phyloP scores from a whole-genome alignment of 2,797 vertebrate species.

The Rhynchotus rufescens region DNA sequence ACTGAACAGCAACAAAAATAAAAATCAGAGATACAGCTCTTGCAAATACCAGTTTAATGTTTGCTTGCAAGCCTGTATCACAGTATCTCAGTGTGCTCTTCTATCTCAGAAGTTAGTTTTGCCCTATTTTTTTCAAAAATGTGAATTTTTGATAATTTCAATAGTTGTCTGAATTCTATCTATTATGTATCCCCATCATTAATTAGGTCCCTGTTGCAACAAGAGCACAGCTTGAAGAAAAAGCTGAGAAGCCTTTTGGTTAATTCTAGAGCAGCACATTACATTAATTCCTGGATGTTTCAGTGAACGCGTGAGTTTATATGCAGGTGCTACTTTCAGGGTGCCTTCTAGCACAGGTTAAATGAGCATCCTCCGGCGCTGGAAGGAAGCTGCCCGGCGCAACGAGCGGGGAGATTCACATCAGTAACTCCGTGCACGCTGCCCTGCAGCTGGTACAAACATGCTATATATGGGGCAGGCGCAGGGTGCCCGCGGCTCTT shows the following conservation, averaged over 20 bases:
- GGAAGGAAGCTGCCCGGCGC: background rate
- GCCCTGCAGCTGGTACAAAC: background rate
- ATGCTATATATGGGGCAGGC: background rate
- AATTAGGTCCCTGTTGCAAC: background rate
- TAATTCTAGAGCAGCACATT: background rate
- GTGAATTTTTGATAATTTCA: background rate
- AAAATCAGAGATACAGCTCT: background rate
- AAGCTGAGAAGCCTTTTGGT: background rate
- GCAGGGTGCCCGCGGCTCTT: background rate
- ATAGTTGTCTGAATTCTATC: background rate
- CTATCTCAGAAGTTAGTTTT: background rate
- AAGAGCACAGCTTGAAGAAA: background rate
- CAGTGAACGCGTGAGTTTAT: background rate
- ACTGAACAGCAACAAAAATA: background rate
- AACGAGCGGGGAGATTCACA: conserved; percentile 15
- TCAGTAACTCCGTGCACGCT: background rate
- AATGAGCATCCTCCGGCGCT: background rate
- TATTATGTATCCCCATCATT: background rate
- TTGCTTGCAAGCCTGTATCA: background rate
- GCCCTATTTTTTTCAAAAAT: background rate
- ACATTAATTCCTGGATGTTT: background rate
- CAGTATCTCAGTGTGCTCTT: background rate
- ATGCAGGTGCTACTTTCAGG: background rate
- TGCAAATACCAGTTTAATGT: background rate
- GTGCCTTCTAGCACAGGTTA: background rate